These are phyloP conservation scores for Eudemis profundana DNA, from an alignment of 2,888 invertebrate species.

Conservation along the genomic window DNA sequence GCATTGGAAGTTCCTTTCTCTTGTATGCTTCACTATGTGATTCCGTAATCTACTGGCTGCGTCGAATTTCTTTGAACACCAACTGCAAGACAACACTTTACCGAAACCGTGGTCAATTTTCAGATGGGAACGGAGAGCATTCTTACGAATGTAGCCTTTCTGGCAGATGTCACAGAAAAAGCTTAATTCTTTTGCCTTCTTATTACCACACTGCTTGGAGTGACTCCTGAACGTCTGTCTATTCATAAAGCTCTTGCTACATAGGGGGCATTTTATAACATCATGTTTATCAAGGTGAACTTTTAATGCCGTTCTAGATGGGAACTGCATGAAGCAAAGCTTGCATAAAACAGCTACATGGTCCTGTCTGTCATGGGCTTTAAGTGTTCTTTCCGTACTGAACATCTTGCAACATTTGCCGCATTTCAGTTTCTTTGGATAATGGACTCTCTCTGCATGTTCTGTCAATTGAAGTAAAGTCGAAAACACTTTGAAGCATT, in stretches of 20 bases:
- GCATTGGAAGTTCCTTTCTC: slow-evolving; percentile 70
- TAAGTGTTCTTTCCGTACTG: slow-evolving; percentile 64
- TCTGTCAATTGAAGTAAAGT: slow-evolving; percentile 57
- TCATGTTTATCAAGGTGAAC: slow-evolving; percentile 68
- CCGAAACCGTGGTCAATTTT: slow-evolving; percentile 71
- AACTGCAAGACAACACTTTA: slow-evolving; percentile 63
- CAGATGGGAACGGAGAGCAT: slow-evolving; percentile 66
- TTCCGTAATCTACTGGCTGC: slow-evolving; percentile 67
- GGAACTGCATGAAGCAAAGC: slow-evolving; percentile 65
- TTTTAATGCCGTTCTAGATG: slow-evolving; percentile 63
- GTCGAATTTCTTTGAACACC: slow-evolving; percentile 74
- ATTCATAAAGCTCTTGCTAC: slow-evolving; percentile 64
- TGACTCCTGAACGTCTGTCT: slow-evolving; percentile 64
- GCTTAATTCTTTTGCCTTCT: slow-evolving; percentile 51
- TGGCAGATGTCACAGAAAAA: slow-evolving; percentile 73
- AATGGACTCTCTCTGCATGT: slow-evolving; percentile 67
- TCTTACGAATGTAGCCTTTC: slow-evolving; percentile 67
- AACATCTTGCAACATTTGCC: slow-evolving; percentile 68
- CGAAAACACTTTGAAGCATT: slow-evolving; percentile 66
- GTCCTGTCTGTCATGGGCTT: slow-evolving; percentile 61
- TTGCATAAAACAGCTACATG: slow-evolving; percentile 67
- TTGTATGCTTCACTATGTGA: slow-evolving; percentile 75
- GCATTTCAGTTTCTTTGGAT: slow-evolving; percentile 66
- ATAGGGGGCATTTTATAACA: slow-evolving; percentile 60
- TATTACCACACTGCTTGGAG: slow-evolving; percentile 63